Conservation (phyloP, 1,140 invertebrate species). For the Platorchestia sp. region DNA sequence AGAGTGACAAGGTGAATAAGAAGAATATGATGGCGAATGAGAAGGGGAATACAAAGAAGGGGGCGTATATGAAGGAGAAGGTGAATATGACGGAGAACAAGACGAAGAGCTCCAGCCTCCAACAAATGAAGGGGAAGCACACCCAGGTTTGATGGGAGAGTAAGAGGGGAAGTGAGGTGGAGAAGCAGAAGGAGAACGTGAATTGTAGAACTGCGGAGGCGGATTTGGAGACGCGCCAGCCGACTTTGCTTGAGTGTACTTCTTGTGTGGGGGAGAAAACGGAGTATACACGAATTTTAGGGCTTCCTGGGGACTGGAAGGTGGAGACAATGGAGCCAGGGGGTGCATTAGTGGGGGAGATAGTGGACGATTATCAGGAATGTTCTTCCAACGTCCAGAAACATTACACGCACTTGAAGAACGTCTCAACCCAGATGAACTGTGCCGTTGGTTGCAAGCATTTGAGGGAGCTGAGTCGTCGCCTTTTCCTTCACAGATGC, state of each 20-base stretch:
- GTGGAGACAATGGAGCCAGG: constrained; percentile 1
- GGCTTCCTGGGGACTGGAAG: background rate
- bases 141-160: constrained; percentile 35
- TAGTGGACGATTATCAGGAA: background rate
- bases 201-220: background rate
- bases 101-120: constrained; percentile 38
- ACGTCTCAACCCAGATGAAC: background rate
- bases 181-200: background rate
- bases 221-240: background rate
- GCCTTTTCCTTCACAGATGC: background rate
- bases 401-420: background rate
- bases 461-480: background rate
- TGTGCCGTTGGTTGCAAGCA: background rate
- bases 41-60: constrained; percentile 17
- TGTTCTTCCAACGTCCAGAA: background rate
- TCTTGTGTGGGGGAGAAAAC: constrained; percentile 15
- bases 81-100: background rate
- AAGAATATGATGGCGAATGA: background rate
- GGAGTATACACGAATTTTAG: constrained; percentile 13
- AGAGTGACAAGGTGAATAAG: constrained; percentile 12
- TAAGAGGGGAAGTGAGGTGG: constrained; percentile 30
- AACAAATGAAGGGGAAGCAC: background rate
- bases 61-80: constrained; percentile 8
- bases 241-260: background rate
- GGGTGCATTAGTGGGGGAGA: constrained; percentile 17